Base-by-base conservation (phyloP, 2,888 invertebrate genomes). In the Acleris laterana region DNA sequence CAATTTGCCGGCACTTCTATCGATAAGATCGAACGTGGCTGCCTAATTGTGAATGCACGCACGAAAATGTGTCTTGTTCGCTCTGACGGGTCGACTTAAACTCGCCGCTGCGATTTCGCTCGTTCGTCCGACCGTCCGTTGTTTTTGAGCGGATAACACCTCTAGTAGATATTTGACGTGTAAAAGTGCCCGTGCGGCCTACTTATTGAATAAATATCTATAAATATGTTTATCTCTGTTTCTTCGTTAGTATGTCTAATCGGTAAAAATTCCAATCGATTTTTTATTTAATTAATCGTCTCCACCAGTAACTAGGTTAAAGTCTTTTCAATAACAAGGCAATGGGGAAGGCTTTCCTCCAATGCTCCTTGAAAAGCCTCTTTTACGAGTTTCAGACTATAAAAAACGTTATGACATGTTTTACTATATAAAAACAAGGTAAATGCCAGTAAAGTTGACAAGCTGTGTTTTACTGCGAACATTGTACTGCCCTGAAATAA, bases 371-470 rank as follows among this genome's bases (percentile, higher is more conserved):
- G 49, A n/a, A 61, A 87, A 82, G 78, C 75, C 68, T 70, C 77
- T 88, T 88, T 89, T 89, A 82, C 75, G 78, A 77, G 79, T 82
- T 83, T 81, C 77, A 71, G 77, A 81, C 86, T 79, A 87, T 90
- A 90, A 89, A 25, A 89, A 89, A 86, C 79, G 84, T 89, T 89
- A 90, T 85, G 83, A 79, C 82, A 79, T 81, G 77, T 81, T 85
- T 85, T 81, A 82, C 81, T 81, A 75, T 78, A 82, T 80, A 80
- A 82, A 86, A 83, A 81, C 79, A 82, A 82, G 82, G 82, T 80
- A 82, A 77, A 81, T 79, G 79, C 75, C 77, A 77, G 83, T 84
- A 82, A 84, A 85, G 82, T 84, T 85, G 86, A 83, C 87, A 88
- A 82, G 81, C 83, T 80, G 81, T 78, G 79, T 85, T 88, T 89